These are phyloP conservation scores for Arothron firmamentum DNA, from an alignment of 2,113 vertebrate genomes.

Conservation along the genomic window DNA sequence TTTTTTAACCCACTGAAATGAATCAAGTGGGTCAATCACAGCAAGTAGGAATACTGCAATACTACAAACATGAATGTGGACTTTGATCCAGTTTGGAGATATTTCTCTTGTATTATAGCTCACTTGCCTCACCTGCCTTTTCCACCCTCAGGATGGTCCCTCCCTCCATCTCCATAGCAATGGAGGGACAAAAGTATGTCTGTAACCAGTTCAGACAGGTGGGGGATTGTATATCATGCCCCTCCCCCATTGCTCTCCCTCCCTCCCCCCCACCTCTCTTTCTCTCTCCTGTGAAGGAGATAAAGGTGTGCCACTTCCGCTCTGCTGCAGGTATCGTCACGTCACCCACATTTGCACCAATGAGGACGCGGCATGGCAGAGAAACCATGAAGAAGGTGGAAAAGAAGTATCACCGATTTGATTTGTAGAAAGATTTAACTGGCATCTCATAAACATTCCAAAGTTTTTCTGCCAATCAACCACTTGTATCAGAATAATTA, in stretches of 20 bases:
- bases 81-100: background rate
- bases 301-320: constrained; percentile 35
- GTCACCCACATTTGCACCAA: constrained; percentile 30
- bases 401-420: no score
- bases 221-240: constrained; percentile 43
- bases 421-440: no score
- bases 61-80: background rate
- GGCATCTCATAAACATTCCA: no score
- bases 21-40: no score
- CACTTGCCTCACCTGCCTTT: constrained; percentile 16
- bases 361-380: background rate
- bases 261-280: no score
- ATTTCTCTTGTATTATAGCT: background rate
- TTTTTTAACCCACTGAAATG: no score
- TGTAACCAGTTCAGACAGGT: constrained; percentile 62
- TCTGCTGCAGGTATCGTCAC: constrained; percentile 43
- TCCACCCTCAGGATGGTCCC: background rate
- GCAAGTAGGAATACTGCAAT: no score
- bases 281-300: constrained; percentile 34
- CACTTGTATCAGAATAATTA: no score
- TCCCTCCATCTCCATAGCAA: constrained; percentile 33
- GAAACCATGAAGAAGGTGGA: background rate
- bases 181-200: constrained; percentile 37
- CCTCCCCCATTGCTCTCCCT: background rate
- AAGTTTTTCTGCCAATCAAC: no score